phyloP scores from a whole-genome alignment of 2,888 invertebrate species.

The Oscheius sp. region DNA sequence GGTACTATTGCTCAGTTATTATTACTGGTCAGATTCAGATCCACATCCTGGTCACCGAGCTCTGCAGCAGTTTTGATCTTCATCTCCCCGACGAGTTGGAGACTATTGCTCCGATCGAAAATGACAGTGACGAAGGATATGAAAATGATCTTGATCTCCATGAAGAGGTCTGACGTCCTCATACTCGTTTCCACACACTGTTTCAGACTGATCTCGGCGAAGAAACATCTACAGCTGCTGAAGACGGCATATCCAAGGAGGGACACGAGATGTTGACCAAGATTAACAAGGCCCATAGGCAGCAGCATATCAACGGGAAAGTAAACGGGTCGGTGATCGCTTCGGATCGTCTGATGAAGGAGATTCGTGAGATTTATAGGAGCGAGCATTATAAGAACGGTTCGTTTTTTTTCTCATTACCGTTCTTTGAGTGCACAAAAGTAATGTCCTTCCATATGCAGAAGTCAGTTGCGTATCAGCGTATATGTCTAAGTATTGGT shows the following conservation, averaged over 20 bases:
- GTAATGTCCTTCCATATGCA: too few species aligned
- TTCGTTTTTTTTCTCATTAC: constrained; percentile 57
- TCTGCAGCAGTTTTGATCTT: constrained; percentile 91
- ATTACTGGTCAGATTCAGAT: constrained; percentile 78
- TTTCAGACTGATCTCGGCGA: not conserved
- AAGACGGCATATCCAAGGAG: constrained; percentile 75
- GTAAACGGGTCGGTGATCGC: constrained; percentile 92
- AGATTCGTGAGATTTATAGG: constrained; percentile 95
- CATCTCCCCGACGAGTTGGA: constrained; percentile 92
- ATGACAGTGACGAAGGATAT: constrained; percentile 38
- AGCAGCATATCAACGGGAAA: constrained; percentile 93
- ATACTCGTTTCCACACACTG: too few species aligned
- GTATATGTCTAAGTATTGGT: too few species aligned
- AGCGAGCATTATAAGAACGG: constrained; percentile 95
- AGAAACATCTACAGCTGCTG: constrained; percentile 39
- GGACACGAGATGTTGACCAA: constrained; percentile 82
- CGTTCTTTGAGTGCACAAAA: too few species aligned
- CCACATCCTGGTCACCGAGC: constrained; percentile 88
- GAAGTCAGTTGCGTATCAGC: too few species aligned
- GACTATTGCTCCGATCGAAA: constrained; percentile 75
- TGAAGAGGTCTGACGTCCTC: not conserved
- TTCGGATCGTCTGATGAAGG: constrained; percentile 98
- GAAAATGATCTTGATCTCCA: constrained; percentile 60
- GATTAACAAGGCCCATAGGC: constrained; percentile 90
- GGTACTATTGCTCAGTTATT: constrained; percentile 15